phyloP scores from a whole-genome alignment of 2,797 vertebrate genomes.

The Dromococcyx pavoninus region DNA sequence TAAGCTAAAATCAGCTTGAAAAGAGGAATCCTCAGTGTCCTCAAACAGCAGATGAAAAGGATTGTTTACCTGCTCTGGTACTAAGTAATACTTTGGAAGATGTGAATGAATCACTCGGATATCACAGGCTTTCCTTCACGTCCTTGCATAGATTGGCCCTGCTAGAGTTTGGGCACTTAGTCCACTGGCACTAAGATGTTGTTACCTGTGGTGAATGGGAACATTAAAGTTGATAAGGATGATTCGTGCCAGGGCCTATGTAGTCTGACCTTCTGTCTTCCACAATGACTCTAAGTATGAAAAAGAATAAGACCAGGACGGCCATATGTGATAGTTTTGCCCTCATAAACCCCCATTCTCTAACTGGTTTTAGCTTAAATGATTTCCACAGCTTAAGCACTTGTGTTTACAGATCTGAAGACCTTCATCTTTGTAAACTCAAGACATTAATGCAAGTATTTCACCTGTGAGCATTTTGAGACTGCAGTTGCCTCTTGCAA shows the following conservation, averaged over 20 bases:
- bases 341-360: background rate
- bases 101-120: background rate
- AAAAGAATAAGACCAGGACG: background rate
- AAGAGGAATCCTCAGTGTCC: background rate
- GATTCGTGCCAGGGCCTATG: accelerated
- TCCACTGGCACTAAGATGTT: background rate
- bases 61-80: background rate
- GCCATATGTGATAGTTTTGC: background rate
- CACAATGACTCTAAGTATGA: background rate
- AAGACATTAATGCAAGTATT: background rate
- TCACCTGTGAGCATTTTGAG: background rate
- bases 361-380: background rate
- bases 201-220: background rate
- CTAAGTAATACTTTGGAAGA: background rate
- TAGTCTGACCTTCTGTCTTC: background rate
- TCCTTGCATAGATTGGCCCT: background rate
- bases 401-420: background rate
- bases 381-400: background rate
- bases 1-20: background rate
- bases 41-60: background rate
- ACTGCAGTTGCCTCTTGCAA: background rate
- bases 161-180: background rate
- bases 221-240: background rate
- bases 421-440: background rate
- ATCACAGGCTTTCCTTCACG: background rate